Conservation (phyloP, 2,113 vertebrate genomes). For the Phasianus colchicus region DNA sequence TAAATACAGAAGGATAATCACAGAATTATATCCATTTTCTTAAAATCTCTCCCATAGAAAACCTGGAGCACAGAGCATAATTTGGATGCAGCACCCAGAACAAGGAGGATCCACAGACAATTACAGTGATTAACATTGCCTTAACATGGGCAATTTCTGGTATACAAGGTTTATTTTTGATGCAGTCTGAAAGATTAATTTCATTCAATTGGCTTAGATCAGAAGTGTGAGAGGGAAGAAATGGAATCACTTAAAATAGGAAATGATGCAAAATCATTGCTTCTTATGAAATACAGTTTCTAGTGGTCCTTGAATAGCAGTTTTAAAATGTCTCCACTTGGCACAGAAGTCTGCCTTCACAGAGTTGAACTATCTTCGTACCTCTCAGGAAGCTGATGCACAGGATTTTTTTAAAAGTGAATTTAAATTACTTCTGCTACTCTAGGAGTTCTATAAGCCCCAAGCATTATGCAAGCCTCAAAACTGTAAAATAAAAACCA, state of each 20-base stretch:
- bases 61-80: not conserved
- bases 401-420: not conserved
- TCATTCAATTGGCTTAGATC: not conserved
- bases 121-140: not conserved
- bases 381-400: not conserved
- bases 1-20: not conserved
- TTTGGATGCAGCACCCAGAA: not conserved
- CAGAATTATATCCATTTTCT: not conserved
- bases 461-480: not conserved
- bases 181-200: not conserved
- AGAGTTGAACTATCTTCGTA: not conserved
- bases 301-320: not conserved
- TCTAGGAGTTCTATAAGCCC: not conserved
- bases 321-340: not conserved
- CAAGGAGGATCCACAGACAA: not conserved
- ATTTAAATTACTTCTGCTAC: not conserved
- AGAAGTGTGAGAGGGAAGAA: not conserved
- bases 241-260: not conserved
- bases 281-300: not conserved
- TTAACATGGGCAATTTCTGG: not conserved
- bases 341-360: not conserved
- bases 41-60: not conserved
- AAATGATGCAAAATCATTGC: not conserved
- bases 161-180: not conserved
- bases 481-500: constrained; percentile 33